Evolutionary conservation across 2,888 invertebrate species (phyloP), one percentile per base, ranked within the genome.

Genomic region (Apamea sordens): DNA sequence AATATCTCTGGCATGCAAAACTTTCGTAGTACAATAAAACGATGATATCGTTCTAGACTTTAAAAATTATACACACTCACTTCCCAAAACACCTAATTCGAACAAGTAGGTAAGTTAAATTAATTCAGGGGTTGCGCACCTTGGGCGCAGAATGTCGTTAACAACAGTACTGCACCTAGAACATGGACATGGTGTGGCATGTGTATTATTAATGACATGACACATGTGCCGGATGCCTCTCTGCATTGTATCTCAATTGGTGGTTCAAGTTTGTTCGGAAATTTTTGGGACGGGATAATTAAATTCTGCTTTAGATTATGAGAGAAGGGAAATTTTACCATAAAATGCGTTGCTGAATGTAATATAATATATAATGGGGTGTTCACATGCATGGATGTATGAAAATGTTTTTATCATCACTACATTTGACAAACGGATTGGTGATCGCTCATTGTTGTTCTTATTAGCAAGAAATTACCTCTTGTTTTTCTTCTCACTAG

Each of bases 141-240:
- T 71, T 63, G 68, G 86, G 86, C 86, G 86, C 88, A 88, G 90
- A 92, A 93, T 91, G 91, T 93, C 92, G 92, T 94, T 93, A 92
- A 89, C 89, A 90, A 90, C 91, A 91, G 89, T 91, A 91, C 88
- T 92, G 90, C 91, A 90, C 87, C 90, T 86, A 90, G 88, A 88
- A 90, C 90, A 85, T 88, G 83, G 86, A 89, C 90, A 86, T 89
- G 81, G 87, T 84, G 86, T 86, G 86, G 84, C 84, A 81, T 88
- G 83, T 90, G 78, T 90, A 91, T 92, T 93, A 92, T 92, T 92
- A 92, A 93, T 92, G 89, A 88, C 86, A 88, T 69, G 76, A 79
- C 79, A 85, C 70, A 86, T 88, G 86, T 79, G 79, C 79, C 68
- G 71, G 76, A 78, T 83, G 70, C 76, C 56, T 72, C 76, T 80